A percentile compares a stretch with the other conserved stretches of the same genome.
These are phyloP conservation scores for Pollimyrus isidori DNA, from an alignment of 2,113 vertebrate genomes.

Conservation along the genomic window DNA sequence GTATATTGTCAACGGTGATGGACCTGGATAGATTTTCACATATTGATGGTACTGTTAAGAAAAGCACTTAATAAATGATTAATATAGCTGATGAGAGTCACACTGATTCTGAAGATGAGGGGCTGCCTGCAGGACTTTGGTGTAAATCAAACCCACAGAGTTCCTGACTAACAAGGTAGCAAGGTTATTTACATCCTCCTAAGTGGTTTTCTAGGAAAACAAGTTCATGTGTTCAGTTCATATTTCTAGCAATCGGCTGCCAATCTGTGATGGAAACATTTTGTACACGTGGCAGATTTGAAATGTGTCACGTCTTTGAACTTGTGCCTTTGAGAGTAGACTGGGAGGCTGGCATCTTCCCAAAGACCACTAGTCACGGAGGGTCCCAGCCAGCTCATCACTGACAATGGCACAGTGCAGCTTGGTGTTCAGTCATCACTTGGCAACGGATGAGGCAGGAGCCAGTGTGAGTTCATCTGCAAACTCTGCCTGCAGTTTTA, in stretches of 20 bases:
- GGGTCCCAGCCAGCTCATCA: background rate
- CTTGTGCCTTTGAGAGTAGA: background rate
- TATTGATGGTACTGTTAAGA: background rate
- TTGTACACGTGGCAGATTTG: background rate
- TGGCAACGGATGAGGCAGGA: background rate
- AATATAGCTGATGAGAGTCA: background rate
- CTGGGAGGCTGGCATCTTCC: background rate
- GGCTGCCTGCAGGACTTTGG: background rate
- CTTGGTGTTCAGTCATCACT: background rate
- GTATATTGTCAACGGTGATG: background rate
- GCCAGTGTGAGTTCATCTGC: background rate
- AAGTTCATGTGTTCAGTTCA: background rate
- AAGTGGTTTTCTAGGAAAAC: background rate
- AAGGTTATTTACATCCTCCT: background rate
- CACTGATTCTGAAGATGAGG: background rate
- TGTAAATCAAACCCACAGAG: background rate
- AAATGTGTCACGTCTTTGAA: background rate
- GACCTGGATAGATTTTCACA: background rate
- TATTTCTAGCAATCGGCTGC: background rate
- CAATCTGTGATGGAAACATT: background rate
- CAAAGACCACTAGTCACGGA: background rate
- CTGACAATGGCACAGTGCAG: background rate
- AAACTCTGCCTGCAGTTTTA: background rate
- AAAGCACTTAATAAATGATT: background rate
- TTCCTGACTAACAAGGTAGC: background rate